Conservation (phyloP, 2,888 invertebrate genomes). For the Perizoma flavofasciatum region DNA sequence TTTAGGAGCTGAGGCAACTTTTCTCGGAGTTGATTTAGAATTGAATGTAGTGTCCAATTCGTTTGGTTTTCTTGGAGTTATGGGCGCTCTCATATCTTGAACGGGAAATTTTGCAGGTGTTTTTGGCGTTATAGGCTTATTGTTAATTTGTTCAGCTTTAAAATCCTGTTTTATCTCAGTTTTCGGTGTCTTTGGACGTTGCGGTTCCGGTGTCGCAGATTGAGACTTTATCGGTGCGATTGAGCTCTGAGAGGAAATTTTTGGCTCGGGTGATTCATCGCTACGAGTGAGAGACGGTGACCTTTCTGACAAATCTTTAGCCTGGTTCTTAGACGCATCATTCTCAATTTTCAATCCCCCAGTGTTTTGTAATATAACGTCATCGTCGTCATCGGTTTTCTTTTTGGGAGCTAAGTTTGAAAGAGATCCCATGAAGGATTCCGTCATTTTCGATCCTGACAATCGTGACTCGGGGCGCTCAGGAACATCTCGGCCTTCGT, state of each 20-base stretch:
- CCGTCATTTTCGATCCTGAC: constrained; percentile 76
- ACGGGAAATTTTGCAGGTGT: constrained; percentile 61
- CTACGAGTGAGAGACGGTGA: constrained; percentile 78
- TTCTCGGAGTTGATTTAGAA: constrained; percentile 71
- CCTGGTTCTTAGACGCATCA: constrained; percentile 49
- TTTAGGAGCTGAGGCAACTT: constrained; percentile 72
- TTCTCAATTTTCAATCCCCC: constrained; percentile 47
- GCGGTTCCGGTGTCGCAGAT: constrained; percentile 61
- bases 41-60: constrained; percentile 66
- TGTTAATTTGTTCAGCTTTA: constrained; percentile 42
- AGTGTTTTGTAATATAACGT: constrained; percentile 70
- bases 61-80: constrained; percentile 67
- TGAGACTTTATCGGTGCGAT: constrained; percentile 57
- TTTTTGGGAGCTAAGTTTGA: constrained; percentile 65
- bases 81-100: constrained; percentile 55
- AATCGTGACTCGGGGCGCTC: constrained; percentile 78
- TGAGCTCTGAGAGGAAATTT: constrained; percentile 56
- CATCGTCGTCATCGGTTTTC: constrained; percentile 74
- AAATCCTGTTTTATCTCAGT: constrained; percentile 55
- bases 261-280: constrained; percentile 78
- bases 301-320: constrained; percentile 71
- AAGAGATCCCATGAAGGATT: constrained; percentile 75
- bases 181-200: constrained; percentile 72
- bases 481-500: constrained; percentile 58
- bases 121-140: constrained; percentile 56